These are phyloP conservation scores for Gnatocerus cornutus DNA, from an alignment of 2,888 invertebrate genomes.

Conservation along the genomic window DNA sequence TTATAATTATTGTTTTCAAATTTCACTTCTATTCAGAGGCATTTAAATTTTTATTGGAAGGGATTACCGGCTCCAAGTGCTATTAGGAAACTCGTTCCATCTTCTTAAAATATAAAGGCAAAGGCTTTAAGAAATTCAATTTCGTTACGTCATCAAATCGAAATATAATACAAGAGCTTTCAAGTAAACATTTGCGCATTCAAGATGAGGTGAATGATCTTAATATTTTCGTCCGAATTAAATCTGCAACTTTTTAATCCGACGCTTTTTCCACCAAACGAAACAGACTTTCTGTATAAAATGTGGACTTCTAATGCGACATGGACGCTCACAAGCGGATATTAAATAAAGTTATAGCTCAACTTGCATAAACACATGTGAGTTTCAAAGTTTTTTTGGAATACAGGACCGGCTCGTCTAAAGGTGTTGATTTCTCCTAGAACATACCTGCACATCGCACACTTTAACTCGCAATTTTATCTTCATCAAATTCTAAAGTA, in stretches of 20 bases:
- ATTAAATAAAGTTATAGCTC: slow-evolving; percentile 48
- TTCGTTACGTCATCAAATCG: slow-evolving; percentile 43
- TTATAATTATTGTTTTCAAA: slow-evolving; percentile 39
- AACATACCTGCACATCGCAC: not conserved
- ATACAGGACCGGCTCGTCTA: slow-evolving; percentile 6
- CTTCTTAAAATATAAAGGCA: slow-evolving; percentile 38
- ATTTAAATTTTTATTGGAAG: slow-evolving; percentile 36
- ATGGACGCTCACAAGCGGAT: slow-evolving; percentile 39
- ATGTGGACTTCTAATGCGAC: slow-evolving; percentile 29
- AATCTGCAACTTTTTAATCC: slow-evolving; percentile 34
- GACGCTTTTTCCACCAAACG: not conserved
- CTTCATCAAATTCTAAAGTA: not conserved
- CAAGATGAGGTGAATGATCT: slow-evolving; percentile 23
- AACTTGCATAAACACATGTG: slow-evolving; percentile 45
- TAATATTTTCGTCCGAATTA: slow-evolving; percentile 31
- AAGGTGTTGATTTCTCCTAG: not conserved
- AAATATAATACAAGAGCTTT: slow-evolving; percentile 42
- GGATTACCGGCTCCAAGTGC: slow-evolving; percentile 28
- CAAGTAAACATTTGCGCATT: slow-evolving; percentile 37
- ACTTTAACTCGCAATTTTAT: slow-evolving; percentile 2
- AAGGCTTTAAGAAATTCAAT: slow-evolving; percentile 42
- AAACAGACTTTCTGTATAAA: slow-evolving; percentile 34
- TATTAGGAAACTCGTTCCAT: slow-evolving; percentile 36
- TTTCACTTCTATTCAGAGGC: slow-evolving; percentile 16
- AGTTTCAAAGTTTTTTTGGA: slow-evolving; percentile 16